These are phyloP conservation scores for Palaemon carinicauda DNA, from an alignment of 1,140 invertebrate genomes.

Conservation along the genomic window DNA sequence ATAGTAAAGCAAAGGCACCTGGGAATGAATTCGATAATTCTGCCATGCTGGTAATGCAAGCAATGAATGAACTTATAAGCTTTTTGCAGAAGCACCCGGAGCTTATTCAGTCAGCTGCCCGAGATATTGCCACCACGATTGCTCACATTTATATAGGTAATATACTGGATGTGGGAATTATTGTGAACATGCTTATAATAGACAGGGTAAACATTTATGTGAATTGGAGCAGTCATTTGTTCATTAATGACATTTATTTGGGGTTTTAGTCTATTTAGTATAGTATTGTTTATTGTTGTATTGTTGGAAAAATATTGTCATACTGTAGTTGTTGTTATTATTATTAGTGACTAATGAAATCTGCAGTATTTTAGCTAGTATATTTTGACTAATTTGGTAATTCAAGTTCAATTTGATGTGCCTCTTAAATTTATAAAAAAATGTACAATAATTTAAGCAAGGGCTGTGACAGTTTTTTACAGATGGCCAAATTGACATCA, in stretches of 20 bases:
- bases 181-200: background rate
- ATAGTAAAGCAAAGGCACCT: background rate
- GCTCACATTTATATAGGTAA: slow-evolving; percentile 44
- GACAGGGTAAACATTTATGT: background rate
- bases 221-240: background rate
- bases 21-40: background rate
- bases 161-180: background rate
- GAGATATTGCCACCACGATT: slow-evolving; percentile 33
- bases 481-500: no score
- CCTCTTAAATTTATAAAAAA: no score
- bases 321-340: no score
- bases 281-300: no score
- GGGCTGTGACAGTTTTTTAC: no score
- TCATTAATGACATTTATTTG: background rate
- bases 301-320: no score
- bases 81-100: slow-evolving; percentile 39
- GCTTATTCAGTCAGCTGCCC: slow-evolving; percentile 24
- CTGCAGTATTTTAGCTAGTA: no score
- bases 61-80: background rate
- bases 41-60: background rate
- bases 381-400: no score
- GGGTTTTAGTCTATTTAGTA: background rate
- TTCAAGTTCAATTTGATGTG: no score
- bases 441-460: no score
- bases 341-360: no score